These are phyloP conservation scores for Lysandra coridon DNA, from an alignment of 2,888 invertebrate genomes.

Conservation along the genomic window DNA sequence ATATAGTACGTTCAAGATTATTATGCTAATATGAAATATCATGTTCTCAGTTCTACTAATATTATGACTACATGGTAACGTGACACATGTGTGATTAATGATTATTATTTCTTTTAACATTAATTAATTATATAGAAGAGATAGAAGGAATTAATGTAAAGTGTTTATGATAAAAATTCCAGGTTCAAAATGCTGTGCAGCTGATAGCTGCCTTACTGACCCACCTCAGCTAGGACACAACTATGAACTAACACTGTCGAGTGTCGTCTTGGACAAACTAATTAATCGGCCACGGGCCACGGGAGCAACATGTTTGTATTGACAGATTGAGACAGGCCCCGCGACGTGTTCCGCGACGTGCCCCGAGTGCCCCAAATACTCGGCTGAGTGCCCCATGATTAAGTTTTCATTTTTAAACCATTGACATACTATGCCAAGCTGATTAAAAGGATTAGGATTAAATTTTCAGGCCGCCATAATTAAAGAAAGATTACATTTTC, in stretches of 20 bases:
- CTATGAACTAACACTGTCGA: constrained; percentile 44
- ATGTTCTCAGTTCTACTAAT: too few relatives aligned
- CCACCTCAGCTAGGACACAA: constrained; percentile 32
- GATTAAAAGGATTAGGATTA: neutral
- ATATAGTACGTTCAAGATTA: too few relatives aligned
- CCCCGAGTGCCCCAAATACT: constrained; percentile 40
- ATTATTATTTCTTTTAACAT: too few relatives aligned
- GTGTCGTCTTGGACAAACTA: constrained; percentile 60
- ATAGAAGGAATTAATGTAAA: too few relatives aligned
- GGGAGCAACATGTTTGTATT: constrained; percentile 65
- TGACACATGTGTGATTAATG: too few relatives aligned
- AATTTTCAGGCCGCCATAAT: too few relatives aligned
- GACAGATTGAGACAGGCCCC: constrained; percentile 66
- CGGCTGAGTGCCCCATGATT: constrained; percentile 54
- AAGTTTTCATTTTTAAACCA: constrained; percentile 65
- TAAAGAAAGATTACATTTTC: too few relatives aligned
- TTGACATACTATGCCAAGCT: neutral
- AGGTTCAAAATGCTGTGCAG: neutral
- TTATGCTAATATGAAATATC: too few relatives aligned
- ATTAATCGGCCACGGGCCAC: constrained; percentile 59
- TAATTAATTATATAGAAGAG: too few relatives aligned
- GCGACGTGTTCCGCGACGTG: constrained; percentile 48
- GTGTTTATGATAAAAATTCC: too few relatives aligned
- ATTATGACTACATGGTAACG: too few relatives aligned
- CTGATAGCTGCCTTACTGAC: neutral